Base-by-base conservation (phyloP, 2,888 invertebrate species). In the Shargacucullia verbasci region DNA sequence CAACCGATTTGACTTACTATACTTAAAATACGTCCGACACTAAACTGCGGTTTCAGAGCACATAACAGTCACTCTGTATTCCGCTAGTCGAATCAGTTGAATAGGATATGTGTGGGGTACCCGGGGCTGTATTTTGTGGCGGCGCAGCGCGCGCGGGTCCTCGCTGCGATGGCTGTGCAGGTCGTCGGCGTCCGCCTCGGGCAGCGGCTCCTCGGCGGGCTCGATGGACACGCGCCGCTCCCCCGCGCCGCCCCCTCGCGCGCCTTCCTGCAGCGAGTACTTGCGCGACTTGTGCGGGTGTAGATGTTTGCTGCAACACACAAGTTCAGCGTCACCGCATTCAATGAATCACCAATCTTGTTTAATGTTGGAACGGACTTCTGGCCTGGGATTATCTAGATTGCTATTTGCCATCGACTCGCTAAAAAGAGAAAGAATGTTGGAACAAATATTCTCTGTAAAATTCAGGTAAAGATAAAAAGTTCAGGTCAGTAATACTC, bases 151-250 rank as follows among this genome's bases (percentile, higher is more conserved):
- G 14, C 96, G 92, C 0, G 96, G 95, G 90, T 97, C 97, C 79
- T 97, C 97, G 60, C 96, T 96, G 70, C 96, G 95, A 88, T 97
- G 97, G 59, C 96, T 96, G 78, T 96, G 96, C 86, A 98, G 92
- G 75, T 97, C 97, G 84, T 97, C 98, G 76, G 96, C 95, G 90
- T 98, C 98, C 31, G 96, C 95, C 78, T 97, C 97, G 64, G 96
- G 95, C 61, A 98, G 94, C 27, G 95, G 95, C 70, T 97, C 96
- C 86, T 98, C 98, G 76, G 97, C 97, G 37, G 97, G 96, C 80
- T 96, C 96, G 47, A 95, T 95, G 73, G 96, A 96, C 71, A 96
- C 94, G 65, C 96, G 92, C 41, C 96, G 94, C 14, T 89, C 77
- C 20, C 83, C 94, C 80, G 96, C 96, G 77, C 81, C 53, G 95